Base-by-base conservation (phyloP, 2,797 vertebrate species). In the Mormyrops attenuatus region DNA sequence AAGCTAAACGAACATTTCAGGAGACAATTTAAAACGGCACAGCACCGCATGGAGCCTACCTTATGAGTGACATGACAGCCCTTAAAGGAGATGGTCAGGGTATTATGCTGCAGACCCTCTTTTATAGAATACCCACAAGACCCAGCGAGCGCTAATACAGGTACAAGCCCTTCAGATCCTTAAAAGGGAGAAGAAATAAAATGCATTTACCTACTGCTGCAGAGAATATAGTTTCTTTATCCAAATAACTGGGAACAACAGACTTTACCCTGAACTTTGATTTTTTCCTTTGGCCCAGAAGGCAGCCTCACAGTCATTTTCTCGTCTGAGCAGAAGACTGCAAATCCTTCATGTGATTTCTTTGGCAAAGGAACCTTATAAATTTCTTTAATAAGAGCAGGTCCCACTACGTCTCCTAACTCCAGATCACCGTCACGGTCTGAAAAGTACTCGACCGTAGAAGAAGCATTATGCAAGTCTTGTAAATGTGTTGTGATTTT, bases 41-140 rank as follows among this genome's bases (percentile, higher is more conserved):
- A 2, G 60, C 53, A 17, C 11, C 13, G 60, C 6, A 15, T 1
- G n/a, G 8, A 11, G 6, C 38, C 20, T 73, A 88, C 88, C 88
- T 88, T 47, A 88, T 2, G 44, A 44, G 26, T 88, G 11, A 88
- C 22, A 88, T 50, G 60, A 34, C 88, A 88, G 63, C 44, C 44
- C 15, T 0, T 30, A 11, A 73, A 77, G 47, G 22, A 41, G 41
- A 88, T 73, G 6, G 47, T 77, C 22, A 88, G 8, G 8, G 15
- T 66, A 20, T 88, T 73, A 5, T 88, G 26, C 26, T 52, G 41
- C 6, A 77, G 63, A 50, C 88, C 60, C 50, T 73, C 57, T 15
- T 22, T 88, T 30, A 88, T 15, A 49, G 20, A 22, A 73, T 88
- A 77, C 5, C 88, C 63, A 77, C 60, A 88, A 5, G 63, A 73